Evolutionary conservation across 2,113 vertebrate genomes (phyloP).

Genomic region (Odocoileus hemionus): DNA sequence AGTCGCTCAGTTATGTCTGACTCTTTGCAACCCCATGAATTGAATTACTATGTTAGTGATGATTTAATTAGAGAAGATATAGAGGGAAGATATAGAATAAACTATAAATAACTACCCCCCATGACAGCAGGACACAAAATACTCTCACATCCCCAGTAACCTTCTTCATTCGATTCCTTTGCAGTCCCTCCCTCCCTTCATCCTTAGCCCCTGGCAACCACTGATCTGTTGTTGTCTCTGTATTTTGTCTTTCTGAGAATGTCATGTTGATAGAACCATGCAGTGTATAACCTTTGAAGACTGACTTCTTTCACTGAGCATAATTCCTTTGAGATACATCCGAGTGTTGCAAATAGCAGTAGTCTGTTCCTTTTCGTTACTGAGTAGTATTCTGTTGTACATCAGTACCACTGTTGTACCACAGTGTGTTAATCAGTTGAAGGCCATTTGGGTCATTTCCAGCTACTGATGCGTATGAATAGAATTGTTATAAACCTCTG

Average conservation of each 20-base stretch:
- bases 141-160: neutral
- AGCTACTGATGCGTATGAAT: neutral
- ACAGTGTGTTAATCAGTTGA: neutral
- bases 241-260: neutral
- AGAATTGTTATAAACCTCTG: neutral
- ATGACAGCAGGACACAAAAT: neutral
- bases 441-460: neutral
- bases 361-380: neutral
- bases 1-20: no score
- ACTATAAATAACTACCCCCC: neutral
- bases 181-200: neutral
- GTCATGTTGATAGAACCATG: neutral
- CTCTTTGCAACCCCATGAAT: no score
- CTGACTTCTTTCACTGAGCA: neutral
- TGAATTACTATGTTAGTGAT: neutral
- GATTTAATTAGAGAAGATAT: neutral
- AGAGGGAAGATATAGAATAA: neutral
- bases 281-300: neutral
- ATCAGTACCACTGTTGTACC: no score
- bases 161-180: neutral
- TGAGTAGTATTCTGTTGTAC: neutral
- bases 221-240: neutral
- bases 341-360: fast-evolving
- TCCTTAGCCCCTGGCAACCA: neutral
- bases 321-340: neutral